Base-by-base conservation (phyloP, 2,113 vertebrate species). In the Nesoenas mayeri region DNA sequence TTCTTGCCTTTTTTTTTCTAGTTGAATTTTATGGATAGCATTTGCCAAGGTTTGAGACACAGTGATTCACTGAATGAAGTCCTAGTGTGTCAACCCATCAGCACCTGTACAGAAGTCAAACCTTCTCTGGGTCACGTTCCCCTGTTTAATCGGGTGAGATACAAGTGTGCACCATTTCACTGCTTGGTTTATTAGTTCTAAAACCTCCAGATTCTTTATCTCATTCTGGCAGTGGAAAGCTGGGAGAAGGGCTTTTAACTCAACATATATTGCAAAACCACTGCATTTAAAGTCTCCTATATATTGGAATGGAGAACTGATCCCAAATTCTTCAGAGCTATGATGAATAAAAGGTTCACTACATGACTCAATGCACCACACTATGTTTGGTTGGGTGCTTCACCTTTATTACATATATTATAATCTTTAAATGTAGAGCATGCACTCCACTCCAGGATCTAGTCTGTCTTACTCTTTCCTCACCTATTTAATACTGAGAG, bases 191-290 rank as follows among this genome's bases (percentile, higher is more conserved):
- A 66, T 79, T 89, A 81, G 64, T 18, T 75, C 91, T 34, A 81
- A 89, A 81, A 74, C 22, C 70, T 91, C 69, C 84, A 92, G 61
- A 91, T 92, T 92, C 78, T 92, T 94, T 95, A 92, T 84, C 81
- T 97, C 96, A 95, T 93, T 94, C 87, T 93, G 86, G 89, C 91
- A 92, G 12, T 5, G 4, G 48, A 91, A 79, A 95, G 56, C 86
- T 93, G 83, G 86, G 89, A 95, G 94, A 89, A 95, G 61, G 36
- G 80, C 57, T 87, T 95, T 94, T 85, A 95, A 75, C 84, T 92
- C 89, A 95, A 65, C 66, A 81, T 92, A 36, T 57, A 72, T 91
- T 92, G 67, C 44, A 79, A 79, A 81, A 51, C 5, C 80, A 91
- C 66, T 85, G 36, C 77, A 60, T 89, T 89, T 69, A 85, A 47